phyloP scores from a whole-genome alignment of 2,888 invertebrate genomes.

The Blomia tropicalis region DNA sequence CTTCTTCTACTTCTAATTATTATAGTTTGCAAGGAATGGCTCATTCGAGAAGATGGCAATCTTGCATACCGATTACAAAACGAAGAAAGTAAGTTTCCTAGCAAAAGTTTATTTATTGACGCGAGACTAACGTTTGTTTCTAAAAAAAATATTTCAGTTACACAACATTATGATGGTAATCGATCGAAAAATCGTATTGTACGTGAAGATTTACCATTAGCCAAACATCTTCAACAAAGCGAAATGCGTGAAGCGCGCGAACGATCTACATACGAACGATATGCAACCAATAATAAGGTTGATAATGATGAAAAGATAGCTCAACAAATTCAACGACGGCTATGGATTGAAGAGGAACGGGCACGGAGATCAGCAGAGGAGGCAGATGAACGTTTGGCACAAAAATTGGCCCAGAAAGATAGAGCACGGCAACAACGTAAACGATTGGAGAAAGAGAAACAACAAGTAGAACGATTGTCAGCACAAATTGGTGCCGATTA shows the following conservation, averaged over 20 bases:
- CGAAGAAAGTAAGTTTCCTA: constrained; percentile 51
- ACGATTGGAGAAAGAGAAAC: constrained; percentile 37
- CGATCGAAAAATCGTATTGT: constrained; percentile 56
- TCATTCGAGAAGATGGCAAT: constrained; percentile 65
- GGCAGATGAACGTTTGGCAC: constrained; percentile 28
- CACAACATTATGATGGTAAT: constrained; percentile 59
- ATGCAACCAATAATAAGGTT: constrained; percentile 47
- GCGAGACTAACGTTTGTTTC: constrained; percentile 8
- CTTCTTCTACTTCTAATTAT: no score
- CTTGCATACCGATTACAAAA: constrained; percentile 61
- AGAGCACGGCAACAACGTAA: constrained; percentile 36
- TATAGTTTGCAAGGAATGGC: constrained; percentile 61
- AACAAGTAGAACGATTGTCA: constrained; percentile 33
- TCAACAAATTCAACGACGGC: constrained; percentile 26
- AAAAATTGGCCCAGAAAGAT: constrained; percentile 42
- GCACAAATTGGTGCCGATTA: constrained; percentile 1
- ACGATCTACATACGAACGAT: constrained; percentile 27
- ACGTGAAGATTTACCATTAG: constrained; percentile 58
- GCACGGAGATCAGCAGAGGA: constrained; percentile 18
- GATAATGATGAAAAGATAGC: constrained; percentile 27
- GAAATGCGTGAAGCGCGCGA: constrained; percentile 46
- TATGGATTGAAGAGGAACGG: constrained; percentile 18
- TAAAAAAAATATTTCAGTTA: constrained; percentile 45
- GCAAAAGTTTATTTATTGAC: background rate
- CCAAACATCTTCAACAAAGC: constrained; percentile 52